Evolutionary conservation across 2,888 invertebrate genomes (phyloP).

Genomic region (Xestia ashworthii): DNA sequence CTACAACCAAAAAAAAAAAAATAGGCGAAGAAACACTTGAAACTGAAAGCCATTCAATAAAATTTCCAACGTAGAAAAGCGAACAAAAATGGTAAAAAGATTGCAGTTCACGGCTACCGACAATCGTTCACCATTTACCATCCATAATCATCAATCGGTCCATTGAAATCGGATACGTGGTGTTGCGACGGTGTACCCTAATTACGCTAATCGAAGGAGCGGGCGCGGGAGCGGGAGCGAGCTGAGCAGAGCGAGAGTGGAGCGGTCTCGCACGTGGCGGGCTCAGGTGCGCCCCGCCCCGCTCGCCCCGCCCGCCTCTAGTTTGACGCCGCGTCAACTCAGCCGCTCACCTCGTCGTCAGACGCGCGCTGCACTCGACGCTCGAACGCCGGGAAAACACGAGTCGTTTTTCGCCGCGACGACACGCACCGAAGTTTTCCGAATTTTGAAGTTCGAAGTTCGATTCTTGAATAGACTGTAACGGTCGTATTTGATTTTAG

Average conservation of each 20-base stretch:
- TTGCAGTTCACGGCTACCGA: slow-evolving; percentile 72
- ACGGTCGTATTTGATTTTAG: slow-evolving; percentile 71
- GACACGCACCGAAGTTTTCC: slow-evolving; percentile 83
- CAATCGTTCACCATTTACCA: slow-evolving; percentile 76
- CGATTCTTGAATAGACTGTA: slow-evolving; percentile 69
- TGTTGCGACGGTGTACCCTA: slow-evolving; percentile 77
- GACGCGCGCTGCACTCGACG: slow-evolving; percentile 89
- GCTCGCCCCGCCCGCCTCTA: slow-evolving; percentile 78
- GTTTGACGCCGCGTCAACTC: slow-evolving; percentile 80
- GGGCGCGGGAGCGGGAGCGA: slow-evolving; percentile 70
- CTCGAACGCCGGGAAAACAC: slow-evolving; percentile 90
- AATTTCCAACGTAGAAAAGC: slow-evolving; percentile 64
- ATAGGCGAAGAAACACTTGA: slow-evolving; percentile 15
- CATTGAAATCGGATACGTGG: slow-evolving; percentile 83
- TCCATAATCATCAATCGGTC: slow-evolving; percentile 82
- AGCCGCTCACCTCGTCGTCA: slow-evolving; percentile 85
- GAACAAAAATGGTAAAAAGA: slow-evolving; percentile 65
- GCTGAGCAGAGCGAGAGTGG: slow-evolving; percentile 70
- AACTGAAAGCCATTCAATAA: slow-evolving; percentile 37
- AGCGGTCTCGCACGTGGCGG: slow-evolving; percentile 81
- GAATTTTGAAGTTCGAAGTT: slow-evolving; percentile 78
- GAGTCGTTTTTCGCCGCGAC: slow-evolving; percentile 88
- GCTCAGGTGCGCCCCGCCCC: slow-evolving; percentile 89
- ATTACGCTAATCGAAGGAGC: slow-evolving; percentile 78
- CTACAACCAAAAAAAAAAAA: slow-evolving; percentile 10